Conservation (phyloP, 1,140 invertebrate genomes). For the Dendroctonus valens region DNA sequence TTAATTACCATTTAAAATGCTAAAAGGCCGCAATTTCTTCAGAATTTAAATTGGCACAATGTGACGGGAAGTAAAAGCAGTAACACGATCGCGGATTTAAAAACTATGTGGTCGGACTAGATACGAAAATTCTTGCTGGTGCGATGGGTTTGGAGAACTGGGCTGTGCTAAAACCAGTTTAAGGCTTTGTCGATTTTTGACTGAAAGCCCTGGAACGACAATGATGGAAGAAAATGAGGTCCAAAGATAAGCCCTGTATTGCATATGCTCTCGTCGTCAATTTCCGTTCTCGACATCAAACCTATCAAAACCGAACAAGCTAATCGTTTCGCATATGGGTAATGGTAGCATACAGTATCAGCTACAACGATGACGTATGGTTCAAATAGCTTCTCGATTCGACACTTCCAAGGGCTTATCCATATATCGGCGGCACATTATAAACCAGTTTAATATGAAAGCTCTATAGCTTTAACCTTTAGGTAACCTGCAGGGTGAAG, state of each 20-base stretch:
- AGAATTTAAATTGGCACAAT: conserved; percentile 15
- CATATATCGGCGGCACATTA: too few relatives aligned
- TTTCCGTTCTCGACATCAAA: conserved; percentile 5
- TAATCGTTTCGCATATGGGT: neutral
- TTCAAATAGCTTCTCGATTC: too few relatives aligned
- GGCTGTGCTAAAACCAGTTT: too few relatives aligned
- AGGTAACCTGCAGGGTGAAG: too few relatives aligned
- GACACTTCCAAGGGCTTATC: too few relatives aligned
- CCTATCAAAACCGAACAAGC: conserved; percentile 3
- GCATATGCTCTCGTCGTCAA: neutral
- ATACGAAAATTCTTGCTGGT: conserved; percentile 1
- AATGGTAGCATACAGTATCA: neutral
- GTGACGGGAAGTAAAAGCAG: conserved; percentile 23
- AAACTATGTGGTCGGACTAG: conserved; percentile 6
- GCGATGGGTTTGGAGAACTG: too few relatives aligned
- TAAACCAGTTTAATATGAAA: too few relatives aligned
- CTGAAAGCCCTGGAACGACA: too few relatives aligned
- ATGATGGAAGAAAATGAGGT: too few relatives aligned
- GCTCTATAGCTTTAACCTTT: too few relatives aligned
- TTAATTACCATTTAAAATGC: conserved; percentile 14
- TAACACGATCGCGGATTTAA: conserved; percentile 10
- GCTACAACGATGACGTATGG: neutral
- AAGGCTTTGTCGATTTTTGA: too few relatives aligned
- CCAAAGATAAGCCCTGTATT: too few relatives aligned
- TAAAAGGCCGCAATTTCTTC: conserved; percentile 4